phyloP scores from a whole-genome alignment of 1,140 invertebrate species.

The Bombus confusus region DNA sequence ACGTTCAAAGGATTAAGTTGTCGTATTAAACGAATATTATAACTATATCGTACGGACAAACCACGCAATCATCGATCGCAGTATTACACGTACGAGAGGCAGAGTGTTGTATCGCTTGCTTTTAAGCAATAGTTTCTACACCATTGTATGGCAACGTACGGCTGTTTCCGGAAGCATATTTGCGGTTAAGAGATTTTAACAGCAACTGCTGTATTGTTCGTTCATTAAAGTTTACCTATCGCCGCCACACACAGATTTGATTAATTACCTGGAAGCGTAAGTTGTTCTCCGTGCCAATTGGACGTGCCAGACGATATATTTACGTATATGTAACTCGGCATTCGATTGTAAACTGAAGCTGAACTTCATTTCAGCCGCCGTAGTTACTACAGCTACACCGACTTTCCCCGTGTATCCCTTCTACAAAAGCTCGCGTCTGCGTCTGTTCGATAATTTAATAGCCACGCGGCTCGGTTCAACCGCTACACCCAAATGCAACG shows the following conservation, averaged over 20 bases:
- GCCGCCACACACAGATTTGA: constrained; percentile 59
- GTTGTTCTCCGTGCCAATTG: constrained; percentile 53
- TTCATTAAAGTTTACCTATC: constrained; percentile 67
- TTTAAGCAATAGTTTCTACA: constrained; percentile 24
- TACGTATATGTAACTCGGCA: constrained; percentile 46
- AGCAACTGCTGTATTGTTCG: constrained; percentile 56
- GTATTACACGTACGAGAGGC: background rate
- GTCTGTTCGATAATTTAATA: constrained; percentile 40
- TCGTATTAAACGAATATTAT: background rate
- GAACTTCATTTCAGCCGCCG: constrained; percentile 71
- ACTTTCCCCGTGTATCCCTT: constrained; percentile 19
- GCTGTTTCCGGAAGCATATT: constrained; percentile 51
- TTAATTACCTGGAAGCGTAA: constrained; percentile 67
- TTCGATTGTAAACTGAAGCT: constrained; percentile 70
- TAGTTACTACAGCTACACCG: constrained; percentile 66
- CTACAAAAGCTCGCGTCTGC: constrained; percentile 16
- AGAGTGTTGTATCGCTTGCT: background rate
- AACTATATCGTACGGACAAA: background rate
- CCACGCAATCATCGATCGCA: constrained; percentile 7
- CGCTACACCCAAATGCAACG: too few relatives aligned
- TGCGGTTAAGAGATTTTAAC: constrained; percentile 67
- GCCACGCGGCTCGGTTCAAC: background rate
- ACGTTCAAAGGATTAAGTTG: background rate
- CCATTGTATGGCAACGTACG: constrained; percentile 39
- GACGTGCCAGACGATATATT: constrained; percentile 33